Base-by-base conservation (phyloP, 2,888 invertebrate species). In the Stegana nigrithorax region DNA sequence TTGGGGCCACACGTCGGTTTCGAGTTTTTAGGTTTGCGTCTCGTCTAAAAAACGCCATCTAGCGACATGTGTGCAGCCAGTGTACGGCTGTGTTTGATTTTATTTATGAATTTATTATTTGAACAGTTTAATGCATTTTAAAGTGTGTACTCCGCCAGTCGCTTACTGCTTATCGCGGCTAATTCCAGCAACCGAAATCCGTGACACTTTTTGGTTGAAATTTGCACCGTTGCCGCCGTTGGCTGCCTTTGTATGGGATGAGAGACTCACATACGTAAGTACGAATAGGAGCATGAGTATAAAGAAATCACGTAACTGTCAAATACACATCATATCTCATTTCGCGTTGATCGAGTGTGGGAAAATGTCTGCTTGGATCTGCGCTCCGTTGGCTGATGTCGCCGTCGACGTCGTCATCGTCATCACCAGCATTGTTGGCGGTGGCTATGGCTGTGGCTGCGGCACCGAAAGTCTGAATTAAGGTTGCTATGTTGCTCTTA, bases 241-340 rank as follows among this genome's bases (percentile, higher is more conserved):
- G n/a, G n/a, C n/a, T n/a, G n/a, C n/a, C n/a, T n/a, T n/a, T n/a
- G n/a, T n/a, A n/a, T n/a, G n/a, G n/a, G n/a, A n/a, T n/a, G n/a
- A n/a, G n/a, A n/a, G n/a, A n/a, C n/a, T n/a, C n/a, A n/a, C n/a
- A n/a, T n/a, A n/a, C n/a, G n/a, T n/a, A n/a, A n/a, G n/a, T n/a
- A n/a, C n/a, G n/a, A n/a, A 47, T 58, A 44, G 59, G 62, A 44
- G 63, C 71, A 63, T 63, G 67, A 70, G 32, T 50, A 42, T 53
- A 29, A 75, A 76, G 73, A 79, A 73, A 79, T 80, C 81, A 80
- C 81, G 81, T 80, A 80, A 75, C 78, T 77, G 81, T 79, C 81
- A 79, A 79, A 80, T 73, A 77, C 71, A 71, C 72, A 70, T 71
- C 78, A 74, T 79, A 74, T 77, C 73, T 68, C 71, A 72, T 73